Evolutionary conservation across 92 coral and sea anemone species (phyloP).

Genomic region (Phymanthus crucifer): DNA sequence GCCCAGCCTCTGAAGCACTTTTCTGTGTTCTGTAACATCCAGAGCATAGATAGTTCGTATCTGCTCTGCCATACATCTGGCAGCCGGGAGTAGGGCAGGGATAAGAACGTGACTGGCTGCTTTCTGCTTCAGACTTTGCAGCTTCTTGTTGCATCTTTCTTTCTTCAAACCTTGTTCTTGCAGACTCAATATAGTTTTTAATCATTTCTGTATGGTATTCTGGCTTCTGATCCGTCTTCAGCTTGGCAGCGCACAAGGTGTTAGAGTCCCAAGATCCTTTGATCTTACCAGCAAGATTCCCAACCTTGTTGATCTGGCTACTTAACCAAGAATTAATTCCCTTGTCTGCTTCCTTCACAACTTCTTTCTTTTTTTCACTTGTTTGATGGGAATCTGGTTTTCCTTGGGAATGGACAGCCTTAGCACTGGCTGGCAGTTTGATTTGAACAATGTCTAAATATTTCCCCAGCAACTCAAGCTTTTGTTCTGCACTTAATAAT

Average conservation of each 20-base stretch:
- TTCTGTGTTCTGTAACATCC: constrained; percentile 87
- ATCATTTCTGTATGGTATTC: constrained; percentile 85
- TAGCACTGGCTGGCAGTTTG: constrained; percentile 53
- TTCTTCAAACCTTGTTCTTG: constrained; percentile 79
- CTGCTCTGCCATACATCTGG: constrained; percentile 79
- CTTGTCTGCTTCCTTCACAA: constrained; percentile 31
- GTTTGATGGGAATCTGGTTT: constrained; percentile 9
- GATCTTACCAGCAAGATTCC: constrained; percentile 67
- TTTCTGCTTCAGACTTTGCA: constrained; percentile 1
- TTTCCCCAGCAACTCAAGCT: constrained; percentile 61
- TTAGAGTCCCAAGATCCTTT: constrained; percentile 53
- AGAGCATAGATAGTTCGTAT: constrained; percentile 85
- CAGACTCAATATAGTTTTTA: constrained; percentile 75
- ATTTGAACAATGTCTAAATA: constrained; percentile 67
- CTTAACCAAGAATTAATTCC: constrained; percentile 70
- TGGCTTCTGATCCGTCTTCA: constrained; percentile 82
- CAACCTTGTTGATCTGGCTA: constrained; percentile 68
- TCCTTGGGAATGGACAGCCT: constrained; percentile 38
- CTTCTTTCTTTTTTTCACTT: constrained; percentile 24
- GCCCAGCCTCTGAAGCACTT: constrained; percentile 60
- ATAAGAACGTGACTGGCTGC: constrained; percentile 42
- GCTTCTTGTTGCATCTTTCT: constrained; percentile 58
- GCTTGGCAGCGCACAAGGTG: constrained; percentile 68
- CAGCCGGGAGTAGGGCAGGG: constrained; percentile 86
- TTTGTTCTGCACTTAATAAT: constrained; percentile 57